These are phyloP conservation scores for Muscicapa striata DNA, from an alignment of 2,797 vertebrate genomes.

Conservation along the genomic window DNA sequence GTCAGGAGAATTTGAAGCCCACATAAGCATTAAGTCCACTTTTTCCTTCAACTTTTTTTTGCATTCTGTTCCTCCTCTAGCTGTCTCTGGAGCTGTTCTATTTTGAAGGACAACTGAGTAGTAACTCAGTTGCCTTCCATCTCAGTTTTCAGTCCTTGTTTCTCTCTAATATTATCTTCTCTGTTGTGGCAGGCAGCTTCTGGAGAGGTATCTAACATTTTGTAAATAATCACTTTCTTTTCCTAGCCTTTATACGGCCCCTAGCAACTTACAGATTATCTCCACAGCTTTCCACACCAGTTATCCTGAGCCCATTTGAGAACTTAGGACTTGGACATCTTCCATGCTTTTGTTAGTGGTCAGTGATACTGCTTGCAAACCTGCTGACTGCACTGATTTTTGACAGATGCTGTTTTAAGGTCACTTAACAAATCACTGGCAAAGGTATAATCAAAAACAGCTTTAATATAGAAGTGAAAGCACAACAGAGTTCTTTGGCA, in stretches of 20 bases:
- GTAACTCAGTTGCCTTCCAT: neutral
- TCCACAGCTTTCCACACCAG: neutral
- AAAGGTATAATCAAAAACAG: neutral
- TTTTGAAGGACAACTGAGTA: neutral
- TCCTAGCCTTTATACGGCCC: rapidly evolving
- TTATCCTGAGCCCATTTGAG: neutral
- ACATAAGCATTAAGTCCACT: rapidly evolving
- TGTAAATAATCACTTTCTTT: neutral
- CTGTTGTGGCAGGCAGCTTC: neutral
- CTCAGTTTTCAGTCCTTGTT: neutral
- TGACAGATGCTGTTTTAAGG: neutral
- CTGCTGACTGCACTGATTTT: neutral
- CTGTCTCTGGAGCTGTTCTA: neutral
- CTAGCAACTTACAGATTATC: neutral
- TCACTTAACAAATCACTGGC: neutral
- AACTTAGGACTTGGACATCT: neutral
- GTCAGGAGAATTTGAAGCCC: neutral
- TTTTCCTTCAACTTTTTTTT: neutral
- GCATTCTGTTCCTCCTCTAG: neutral
- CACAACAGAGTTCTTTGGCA: neutral
- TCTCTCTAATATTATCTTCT: neutral
- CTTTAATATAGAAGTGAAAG: neutral
- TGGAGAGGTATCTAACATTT: neutral
- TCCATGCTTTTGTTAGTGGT: neutral
- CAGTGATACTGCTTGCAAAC: neutral